phyloP scores from a whole-genome alignment of 2,797 vertebrate species.

The Etheostoma perlongum region DNA sequence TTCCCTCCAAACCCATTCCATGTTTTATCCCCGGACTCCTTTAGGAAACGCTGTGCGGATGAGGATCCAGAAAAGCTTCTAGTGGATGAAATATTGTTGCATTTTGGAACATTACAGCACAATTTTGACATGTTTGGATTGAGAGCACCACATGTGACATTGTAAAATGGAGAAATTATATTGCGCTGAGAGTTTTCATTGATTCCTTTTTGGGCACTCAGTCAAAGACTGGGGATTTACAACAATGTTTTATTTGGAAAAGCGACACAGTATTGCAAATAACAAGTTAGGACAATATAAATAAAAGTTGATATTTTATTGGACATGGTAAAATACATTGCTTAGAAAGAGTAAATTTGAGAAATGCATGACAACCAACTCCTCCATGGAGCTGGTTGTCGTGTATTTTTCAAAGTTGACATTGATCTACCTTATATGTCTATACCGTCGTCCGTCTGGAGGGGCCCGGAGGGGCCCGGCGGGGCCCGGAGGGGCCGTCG shows the following conservation, averaged over 20 bases:
- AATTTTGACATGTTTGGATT: slow-evolving; percentile 37
- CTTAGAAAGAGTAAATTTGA: not conserved
- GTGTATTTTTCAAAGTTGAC: too few relatives aligned
- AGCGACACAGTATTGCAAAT: slow-evolving; percentile 23
- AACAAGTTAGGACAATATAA: slow-evolving; percentile 7
- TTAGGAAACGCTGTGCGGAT: slow-evolving; percentile 9
- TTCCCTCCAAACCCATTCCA: slow-evolving; percentile 51
- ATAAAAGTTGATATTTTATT: slow-evolving; percentile 25
- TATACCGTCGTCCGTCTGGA: too few relatives aligned
- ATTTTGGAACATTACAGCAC: slow-evolving; percentile 39
- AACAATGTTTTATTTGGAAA: slow-evolving; percentile 47
- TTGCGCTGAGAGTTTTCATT: slow-evolving; percentile 27
- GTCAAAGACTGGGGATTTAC: slow-evolving; percentile 35
- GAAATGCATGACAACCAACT: not conserved
- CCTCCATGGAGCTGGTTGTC: not conserved
- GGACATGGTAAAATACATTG: slow-evolving; percentile 1
- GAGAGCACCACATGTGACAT: slow-evolving; percentile 38
- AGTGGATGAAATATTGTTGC: slow-evolving; percentile 34
- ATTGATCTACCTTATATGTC: too few relatives aligned
- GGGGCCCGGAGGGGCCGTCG: too few relatives aligned
- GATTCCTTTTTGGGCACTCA: slow-evolving; percentile 32
- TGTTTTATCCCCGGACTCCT: slow-evolving; percentile 54
- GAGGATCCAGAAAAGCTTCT: slow-evolving; percentile 46
- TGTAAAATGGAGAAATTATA: slow-evolving; percentile 45
- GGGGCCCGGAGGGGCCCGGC: too few relatives aligned